Evolutionary conservation across 2,888 invertebrate genomes (phyloP).

Genomic region (Ormia ochracea): DNA sequence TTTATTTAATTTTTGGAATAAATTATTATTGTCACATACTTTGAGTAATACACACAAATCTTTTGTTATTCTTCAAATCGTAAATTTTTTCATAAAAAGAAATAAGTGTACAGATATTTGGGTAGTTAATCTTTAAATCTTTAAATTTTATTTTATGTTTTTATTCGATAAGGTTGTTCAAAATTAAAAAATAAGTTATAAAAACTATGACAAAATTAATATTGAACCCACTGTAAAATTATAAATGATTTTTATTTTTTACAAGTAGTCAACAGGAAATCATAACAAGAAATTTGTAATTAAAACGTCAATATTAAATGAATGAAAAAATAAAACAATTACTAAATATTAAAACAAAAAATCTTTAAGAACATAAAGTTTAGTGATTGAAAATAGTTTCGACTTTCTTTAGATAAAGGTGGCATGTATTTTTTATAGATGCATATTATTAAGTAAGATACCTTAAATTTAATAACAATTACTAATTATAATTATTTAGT

Average conservation of each 20-base stretch:
- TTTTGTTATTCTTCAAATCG: slow-evolving; percentile 34
- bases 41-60: slow-evolving; percentile 62
- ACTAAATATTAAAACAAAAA: not conserved
- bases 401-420: slow-evolving; percentile 35
- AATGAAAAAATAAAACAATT: not conserved
- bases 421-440: slow-evolving; percentile 22
- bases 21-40: slow-evolving; percentile 77
- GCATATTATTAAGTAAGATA: slow-evolving; percentile 4
- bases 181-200: slow-evolving; percentile 3
- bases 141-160: too few relatives aligned
- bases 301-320: slow-evolving; percentile 22
- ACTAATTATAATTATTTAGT: slow-evolving; percentile 36
- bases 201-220: slow-evolving; percentile 13
- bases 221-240: slow-evolving; percentile 55
- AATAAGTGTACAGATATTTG: too few relatives aligned
- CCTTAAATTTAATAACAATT: slow-evolving; percentile 25
- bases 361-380: not conserved
- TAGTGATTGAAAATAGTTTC: not conserved
- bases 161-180: slow-evolving; percentile 1
- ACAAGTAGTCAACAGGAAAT: slow-evolving; percentile 61
- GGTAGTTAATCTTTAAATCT: too few relatives aligned
- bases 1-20: slow-evolving; percentile 69
- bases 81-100: not conserved
- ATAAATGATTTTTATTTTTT: slow-evolving; percentile 34
- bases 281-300: slow-evolving; percentile 42